A percentile compares a stretch with the other conserved stretches of the same genome.
phyloP scores from a whole-genome alignment of 2,797 vertebrate species.

The Hephaestus fuliginosus region DNA sequence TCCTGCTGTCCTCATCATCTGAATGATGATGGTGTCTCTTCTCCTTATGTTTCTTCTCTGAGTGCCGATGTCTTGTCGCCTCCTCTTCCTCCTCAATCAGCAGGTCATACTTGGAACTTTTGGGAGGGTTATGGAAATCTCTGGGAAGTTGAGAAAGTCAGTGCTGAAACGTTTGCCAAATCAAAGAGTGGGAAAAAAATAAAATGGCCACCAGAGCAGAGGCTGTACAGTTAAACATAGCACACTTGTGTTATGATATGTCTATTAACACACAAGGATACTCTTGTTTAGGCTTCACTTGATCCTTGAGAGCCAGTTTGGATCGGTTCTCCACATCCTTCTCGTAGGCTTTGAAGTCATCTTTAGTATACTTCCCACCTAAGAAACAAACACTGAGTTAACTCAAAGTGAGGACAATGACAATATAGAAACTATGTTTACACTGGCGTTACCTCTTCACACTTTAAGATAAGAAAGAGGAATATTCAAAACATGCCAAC shows the following conservation, averaged over 20 bases:
- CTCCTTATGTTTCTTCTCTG: conserved; percentile 91
- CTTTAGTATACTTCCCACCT: conserved; percentile 96
- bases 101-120: conserved; percentile 92
- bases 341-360: conserved; percentile 97
- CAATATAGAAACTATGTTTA: neutral
- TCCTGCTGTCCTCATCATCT: conserved; percentile 89
- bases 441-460: neutral
- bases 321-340: conserved; percentile 89
- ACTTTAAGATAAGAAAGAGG: neutral
- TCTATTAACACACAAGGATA: conserved; percentile 89
- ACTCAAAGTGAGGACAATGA: neutral
- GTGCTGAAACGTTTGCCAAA: neutral
- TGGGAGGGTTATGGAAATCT: conserved; percentile 82
- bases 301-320: conserved; percentile 93
- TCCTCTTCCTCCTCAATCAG: conserved; percentile 90
- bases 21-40: conserved; percentile 89
- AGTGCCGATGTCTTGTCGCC: conserved; percentile 78
- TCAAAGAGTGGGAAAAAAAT: neutral
- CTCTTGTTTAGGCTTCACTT: conserved; percentile 93
- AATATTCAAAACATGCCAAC: neutral
- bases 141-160: conserved; percentile 4
- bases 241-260: conserved; percentile 14
- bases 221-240: neutral
- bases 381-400: conserved; percentile 9
- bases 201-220: neutral